Base-by-base conservation (phyloP, 2,797 vertebrate species). In the Cyclopterus lumpus region DNA sequence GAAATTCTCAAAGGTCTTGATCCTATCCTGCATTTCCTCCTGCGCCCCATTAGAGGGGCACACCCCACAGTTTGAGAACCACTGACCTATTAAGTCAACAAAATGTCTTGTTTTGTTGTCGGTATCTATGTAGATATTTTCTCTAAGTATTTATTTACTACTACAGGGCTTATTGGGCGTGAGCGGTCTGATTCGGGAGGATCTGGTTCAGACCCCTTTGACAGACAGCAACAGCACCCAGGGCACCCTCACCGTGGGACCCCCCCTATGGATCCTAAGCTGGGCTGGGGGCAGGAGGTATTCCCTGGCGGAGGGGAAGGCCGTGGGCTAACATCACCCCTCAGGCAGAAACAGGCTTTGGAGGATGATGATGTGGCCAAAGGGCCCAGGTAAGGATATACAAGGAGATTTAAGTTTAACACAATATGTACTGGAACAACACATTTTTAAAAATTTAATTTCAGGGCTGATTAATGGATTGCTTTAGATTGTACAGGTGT, bases 111-210 rank as follows among this genome's bases (percentile, higher is more conserved):
- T n/a, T 44, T 59, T 42, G 32, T 58, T 75, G 15, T 24, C 8
- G 1, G 1, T 34, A 38, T 67, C 4, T 28, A 6, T 44, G 22
- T 15, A 4, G 8, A 60, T 44, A 40, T 40, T 20, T 67, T 64
- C n/a, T 55, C 58, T 44, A 28, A 61, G 15, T 3, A 9, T 6
- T 46, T 49, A 3, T 53, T 74, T 1, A 11, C 32, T 65, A 1
- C 67, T 53, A 26, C 81, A 98, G 97, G 97, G 6, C 87, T 98
- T 10, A 95, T 97, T 84, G 95, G 95, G 53, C 96, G 97, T 28
- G 97, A 98, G 79, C 95, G 97, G 24, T 98, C 97, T 38, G 97
- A 98, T 90, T 97, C 97, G 0, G 97, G 97, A 1, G 97, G 97
- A 64, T 98, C 97, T 70, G 94, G 94, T 60, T 97, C 97, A 38